A percentile compares a stretch with the other conserved stretches of the same genome.
Evolutionary conservation across 1,140 invertebrate genomes (phyloP).

Genomic region (Mycetomoellerius zeteki): DNA sequence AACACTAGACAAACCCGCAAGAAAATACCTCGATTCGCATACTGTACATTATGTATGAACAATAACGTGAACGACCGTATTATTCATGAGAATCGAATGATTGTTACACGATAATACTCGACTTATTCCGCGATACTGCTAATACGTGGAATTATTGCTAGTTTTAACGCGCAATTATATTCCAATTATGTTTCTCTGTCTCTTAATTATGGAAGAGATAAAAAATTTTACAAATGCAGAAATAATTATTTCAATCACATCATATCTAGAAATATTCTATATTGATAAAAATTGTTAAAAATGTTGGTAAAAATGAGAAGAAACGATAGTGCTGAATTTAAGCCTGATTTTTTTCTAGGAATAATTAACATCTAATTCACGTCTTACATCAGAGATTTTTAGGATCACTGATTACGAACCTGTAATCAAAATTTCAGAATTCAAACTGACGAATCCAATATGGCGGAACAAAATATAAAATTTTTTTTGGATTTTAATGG

Average conservation of each 20-base stretch:
- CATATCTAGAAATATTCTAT: neutral
- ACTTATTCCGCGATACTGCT: slow-evolving; percentile 40
- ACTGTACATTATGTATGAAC: neutral
- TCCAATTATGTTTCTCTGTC: neutral
- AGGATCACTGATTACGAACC: too few relatives aligned
- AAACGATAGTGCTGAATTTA: neutral
- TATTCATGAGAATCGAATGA: slow-evolving; percentile 54
- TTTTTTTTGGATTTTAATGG: too few relatives aligned
- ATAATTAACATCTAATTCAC: too few relatives aligned
- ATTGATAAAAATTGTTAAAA: neutral
- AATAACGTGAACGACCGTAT: slow-evolving; percentile 39
- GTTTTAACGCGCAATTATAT: neutral
- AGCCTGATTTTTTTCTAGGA: too few relatives aligned
- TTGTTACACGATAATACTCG: slow-evolving; percentile 48
- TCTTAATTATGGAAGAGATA: neutral
- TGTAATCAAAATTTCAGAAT: too few relatives aligned
- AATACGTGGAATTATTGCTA: neutral
- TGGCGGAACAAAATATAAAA: too few relatives aligned
- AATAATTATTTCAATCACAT: neutral
- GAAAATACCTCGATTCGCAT: slow-evolving; percentile 11
- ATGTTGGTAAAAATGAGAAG: neutral
- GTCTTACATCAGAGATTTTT: too few relatives aligned
- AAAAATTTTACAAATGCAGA: neutral
- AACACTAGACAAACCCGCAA: slow-evolving; percentile 12
- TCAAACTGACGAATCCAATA: too few relatives aligned